Evolutionary conservation across 2,888 invertebrate genomes (phyloP), one percentile per base, ranked within the genome.

Genomic region (Bombylius discolor): DNA sequence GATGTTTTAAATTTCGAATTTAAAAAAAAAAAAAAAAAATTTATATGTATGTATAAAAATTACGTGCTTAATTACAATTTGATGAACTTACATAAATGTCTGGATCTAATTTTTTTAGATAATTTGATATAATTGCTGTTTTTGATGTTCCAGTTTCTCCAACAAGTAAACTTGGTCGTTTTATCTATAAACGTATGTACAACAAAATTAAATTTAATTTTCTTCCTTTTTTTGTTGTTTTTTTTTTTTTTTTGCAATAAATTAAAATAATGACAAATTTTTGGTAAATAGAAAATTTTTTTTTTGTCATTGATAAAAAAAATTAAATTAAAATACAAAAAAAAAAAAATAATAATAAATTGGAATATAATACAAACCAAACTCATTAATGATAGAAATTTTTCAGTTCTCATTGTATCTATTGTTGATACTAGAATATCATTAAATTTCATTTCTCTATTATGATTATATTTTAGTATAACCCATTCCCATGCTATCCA

Each of bases 61-160:
- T 23, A 42, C 39, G 39, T 42, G 14, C 12, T 45, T 45, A n/a
- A 45, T 45, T 14, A 6, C 14, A 14, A 42, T 50, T 46, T 44
- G 45, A 51, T 32, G 56, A 44, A 75, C 80, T 79, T 67, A 88
- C 88, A 71, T 81, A 85, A 71, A 77, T 76, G 39, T 84, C 82
- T 1, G 79, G 66, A 62, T 87, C 82, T 36, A 94, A 69, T 57
- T 82, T 81, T 49, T 85, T 78, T 51, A 94, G 74, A 71, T 89
- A 93, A 67, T 89, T 86, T 53, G 84, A 82, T 56, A 91, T 85
- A 51, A 92, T 89, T 0, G 94, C 92, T 0, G 93, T 91, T 76
- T 95, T 95, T 0, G 93, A 92, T 3, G 93, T 92, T 8, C 94
- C 94, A 0, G 92, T 90, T 65, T 94, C 93, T 1, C 95, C 95